A percentile compares a stretch with the other conserved stretches of the same genome.
Conservation (phyloP, 2,113 vertebrate species). For the Melanocharis versteri region DNA sequence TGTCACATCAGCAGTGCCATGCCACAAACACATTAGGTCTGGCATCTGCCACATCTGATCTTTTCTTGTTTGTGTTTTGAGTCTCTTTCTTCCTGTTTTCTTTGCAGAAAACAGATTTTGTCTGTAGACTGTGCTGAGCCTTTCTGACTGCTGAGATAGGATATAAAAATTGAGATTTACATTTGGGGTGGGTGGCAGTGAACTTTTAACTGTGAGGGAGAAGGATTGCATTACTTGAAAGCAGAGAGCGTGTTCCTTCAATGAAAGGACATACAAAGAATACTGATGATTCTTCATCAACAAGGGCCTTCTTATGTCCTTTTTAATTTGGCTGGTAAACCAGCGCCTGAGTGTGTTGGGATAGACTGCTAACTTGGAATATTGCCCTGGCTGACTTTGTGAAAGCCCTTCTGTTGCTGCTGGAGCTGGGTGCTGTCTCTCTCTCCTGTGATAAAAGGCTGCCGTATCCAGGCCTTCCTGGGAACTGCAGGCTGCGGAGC, state of each 20-base stretch:
- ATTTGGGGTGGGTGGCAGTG: background rate
- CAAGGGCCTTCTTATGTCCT: background rate
- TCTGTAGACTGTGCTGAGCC: background rate
- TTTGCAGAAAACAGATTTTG: background rate
- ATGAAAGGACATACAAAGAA: background rate
- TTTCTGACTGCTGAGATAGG: background rate
- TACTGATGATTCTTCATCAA: background rate
- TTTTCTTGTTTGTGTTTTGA: background rate
- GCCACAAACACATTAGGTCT: background rate
- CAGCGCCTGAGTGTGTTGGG: background rate
- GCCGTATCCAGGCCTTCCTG: background rate
- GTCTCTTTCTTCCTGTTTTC: background rate
- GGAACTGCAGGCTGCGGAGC: background rate
- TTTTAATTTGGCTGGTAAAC: background rate
- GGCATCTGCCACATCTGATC: background rate
- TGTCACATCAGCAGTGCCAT: background rate
- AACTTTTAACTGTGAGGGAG: background rate
- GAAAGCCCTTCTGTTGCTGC: conserved; percentile 13
- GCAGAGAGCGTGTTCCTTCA: background rate
- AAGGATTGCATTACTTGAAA: background rate
- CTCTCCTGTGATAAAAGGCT: background rate
- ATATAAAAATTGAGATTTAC: background rate
- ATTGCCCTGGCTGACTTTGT: background rate
- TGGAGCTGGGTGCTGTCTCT: background rate
- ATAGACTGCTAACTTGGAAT: background rate